phyloP scores from a whole-genome alignment of 2,888 invertebrate genomes.

The Scaptomyza reducta region DNA sequence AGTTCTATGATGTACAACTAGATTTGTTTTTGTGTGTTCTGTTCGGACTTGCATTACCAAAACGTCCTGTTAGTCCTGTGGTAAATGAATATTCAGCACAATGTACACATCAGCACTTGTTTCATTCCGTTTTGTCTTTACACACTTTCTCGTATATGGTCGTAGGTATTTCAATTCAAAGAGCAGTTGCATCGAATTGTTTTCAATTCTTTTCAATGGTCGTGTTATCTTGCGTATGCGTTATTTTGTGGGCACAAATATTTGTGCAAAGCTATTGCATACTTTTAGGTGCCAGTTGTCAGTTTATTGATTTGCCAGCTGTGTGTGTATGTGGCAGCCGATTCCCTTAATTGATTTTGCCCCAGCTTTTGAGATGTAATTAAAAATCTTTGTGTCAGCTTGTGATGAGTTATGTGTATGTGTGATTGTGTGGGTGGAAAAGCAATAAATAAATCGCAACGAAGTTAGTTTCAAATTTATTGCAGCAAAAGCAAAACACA shows the following conservation, averaged over 20 bases:
- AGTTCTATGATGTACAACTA: neutral
- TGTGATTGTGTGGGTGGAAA: conserved; percentile 1
- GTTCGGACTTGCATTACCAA: conserved; percentile 22
- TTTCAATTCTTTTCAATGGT: conserved; percentile 1
- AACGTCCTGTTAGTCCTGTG: conserved; percentile 28
- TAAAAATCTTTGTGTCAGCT: conserved; percentile 38
- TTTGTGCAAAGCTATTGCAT: conserved; percentile 38
- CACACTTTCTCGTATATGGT: neutral
- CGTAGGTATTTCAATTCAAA: conserved; percentile 12
- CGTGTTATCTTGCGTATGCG: conserved; percentile 39
- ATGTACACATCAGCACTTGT: conserved; percentile 2
- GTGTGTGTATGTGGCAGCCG: conserved; percentile 7
- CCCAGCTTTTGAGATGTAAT: conserved; percentile 33
- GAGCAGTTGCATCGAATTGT: conserved; percentile 29
- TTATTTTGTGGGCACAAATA: conserved; percentile 48
- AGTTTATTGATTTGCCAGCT: conserved; percentile 53
- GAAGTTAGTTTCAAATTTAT: conserved; percentile 30
- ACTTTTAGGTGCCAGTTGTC: conserved; percentile 28
- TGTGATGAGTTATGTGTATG: conserved; percentile 34
- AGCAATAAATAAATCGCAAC: conserved; percentile 32
- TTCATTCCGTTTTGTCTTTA: conserved; percentile 13
- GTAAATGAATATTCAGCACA: conserved; percentile 30
- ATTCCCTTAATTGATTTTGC: conserved; percentile 49
- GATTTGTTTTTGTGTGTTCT: conserved; percentile 4
- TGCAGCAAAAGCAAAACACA: conserved; percentile 38